Percentiles rank a stretch among this genome's conserved stretches.
These are phyloP conservation scores for Heliconius cydno DNA, from an alignment of 2,888 invertebrate species.

Conservation along the genomic window DNA sequence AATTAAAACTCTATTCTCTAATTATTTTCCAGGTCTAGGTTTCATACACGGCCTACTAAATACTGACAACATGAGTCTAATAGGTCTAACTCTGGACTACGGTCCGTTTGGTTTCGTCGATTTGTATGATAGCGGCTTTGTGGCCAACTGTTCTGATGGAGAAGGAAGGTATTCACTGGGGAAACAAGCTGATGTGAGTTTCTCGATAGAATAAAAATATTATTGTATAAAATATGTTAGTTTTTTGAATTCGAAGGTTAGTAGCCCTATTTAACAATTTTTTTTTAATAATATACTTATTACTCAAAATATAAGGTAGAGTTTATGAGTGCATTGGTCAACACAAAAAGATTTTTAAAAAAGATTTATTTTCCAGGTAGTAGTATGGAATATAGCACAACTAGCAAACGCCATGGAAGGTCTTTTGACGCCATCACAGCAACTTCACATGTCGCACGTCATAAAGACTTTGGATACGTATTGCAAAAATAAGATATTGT, in stretches of 20 bases:
- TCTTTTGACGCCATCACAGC: slow-evolving; percentile 72
- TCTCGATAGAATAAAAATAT: background rate
- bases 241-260: no score
- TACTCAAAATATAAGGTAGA: no score
- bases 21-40: slow-evolving; percentile 66
- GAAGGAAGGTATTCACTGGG: slow-evolving; percentile 84
- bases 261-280: no score
- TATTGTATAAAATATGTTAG: no score
- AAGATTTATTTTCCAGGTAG: slow-evolving; percentile 62
- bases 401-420: slow-evolving; percentile 84
- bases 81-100: slow-evolving; percentile 86
- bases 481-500: slow-evolving; percentile 79
- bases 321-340: no score
- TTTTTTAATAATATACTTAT: no score
- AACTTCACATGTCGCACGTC: slow-evolving; percentile 73
- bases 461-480: slow-evolving; percentile 76
- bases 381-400: slow-evolving; percentile 85
- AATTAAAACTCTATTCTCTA: background rate
- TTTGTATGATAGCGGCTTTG: slow-evolving; percentile 84
- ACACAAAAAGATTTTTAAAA: background rate
- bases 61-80: slow-evolving; percentile 85
- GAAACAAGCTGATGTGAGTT: slow-evolving; percentile 83
- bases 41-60: slow-evolving; percentile 86
- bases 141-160: slow-evolving; percentile 86
- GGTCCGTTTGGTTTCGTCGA: slow-evolving; percentile 88